These are phyloP conservation scores for Ellobium chinense DNA, from an alignment of 2,888 invertebrate genomes.

Conservation along the genomic window DNA sequence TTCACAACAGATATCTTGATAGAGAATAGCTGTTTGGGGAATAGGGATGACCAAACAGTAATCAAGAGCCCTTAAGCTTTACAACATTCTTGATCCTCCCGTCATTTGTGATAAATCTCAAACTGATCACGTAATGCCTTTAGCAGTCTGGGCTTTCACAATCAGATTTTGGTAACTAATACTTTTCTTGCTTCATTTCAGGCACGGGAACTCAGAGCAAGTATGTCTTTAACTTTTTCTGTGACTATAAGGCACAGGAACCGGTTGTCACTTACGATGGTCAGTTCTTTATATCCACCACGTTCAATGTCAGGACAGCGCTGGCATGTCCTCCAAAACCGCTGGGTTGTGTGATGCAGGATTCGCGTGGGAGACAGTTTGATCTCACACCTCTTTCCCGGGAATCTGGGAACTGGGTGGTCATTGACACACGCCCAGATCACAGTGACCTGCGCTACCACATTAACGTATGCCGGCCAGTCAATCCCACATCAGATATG, in stretches of 20 bases:
- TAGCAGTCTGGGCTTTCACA: no score
- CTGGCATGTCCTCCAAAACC: slow-evolving; percentile 67
- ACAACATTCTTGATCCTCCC: no score
- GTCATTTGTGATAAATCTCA: no score
- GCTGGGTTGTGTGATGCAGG: slow-evolving; percentile 67
- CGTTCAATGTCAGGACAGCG: slow-evolving; percentile 68
- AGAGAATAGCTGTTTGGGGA: no score
- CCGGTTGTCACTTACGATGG: slow-evolving; percentile 58
- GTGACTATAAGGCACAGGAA: slow-evolving; percentile 54
- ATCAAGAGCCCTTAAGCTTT: no score
- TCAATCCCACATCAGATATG: slow-evolving; percentile 60
- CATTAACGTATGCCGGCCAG: slow-evolving; percentile 76
- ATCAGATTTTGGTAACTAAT: no score
- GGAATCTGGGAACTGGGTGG: slow-evolving; percentile 65
- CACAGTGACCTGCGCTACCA: slow-evolving; percentile 66
- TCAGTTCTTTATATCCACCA: slow-evolving; percentile 53
- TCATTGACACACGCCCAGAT: slow-evolving; percentile 57
- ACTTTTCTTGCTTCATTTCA: background rate
- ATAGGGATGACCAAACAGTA: no score
- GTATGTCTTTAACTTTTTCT: slow-evolving; percentile 60
- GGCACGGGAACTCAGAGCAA: background rate
- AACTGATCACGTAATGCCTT: no score
- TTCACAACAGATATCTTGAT: no score
- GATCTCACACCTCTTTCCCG: slow-evolving; percentile 68
- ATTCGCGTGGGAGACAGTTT: slow-evolving; percentile 67